These are phyloP conservation scores for Cordylochernes scorpioides DNA, from an alignment of 2,888 invertebrate species.

Conservation along the genomic window DNA sequence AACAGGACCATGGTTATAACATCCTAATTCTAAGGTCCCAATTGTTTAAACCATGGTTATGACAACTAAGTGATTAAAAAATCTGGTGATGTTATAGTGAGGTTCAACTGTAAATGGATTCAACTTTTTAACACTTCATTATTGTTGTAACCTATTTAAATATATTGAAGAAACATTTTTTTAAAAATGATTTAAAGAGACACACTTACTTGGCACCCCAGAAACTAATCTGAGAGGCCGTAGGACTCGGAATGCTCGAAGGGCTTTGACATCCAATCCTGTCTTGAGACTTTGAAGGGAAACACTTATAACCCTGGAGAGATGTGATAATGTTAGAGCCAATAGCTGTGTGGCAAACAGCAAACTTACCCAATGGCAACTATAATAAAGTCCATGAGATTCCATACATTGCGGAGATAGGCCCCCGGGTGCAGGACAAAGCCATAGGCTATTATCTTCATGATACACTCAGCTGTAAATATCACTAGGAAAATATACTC, in stretches of 20 bases:
- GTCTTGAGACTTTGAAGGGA: too few relatives aligned
- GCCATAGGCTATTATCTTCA: slow-evolving; percentile 97
- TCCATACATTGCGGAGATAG: slow-evolving; percentile 96
- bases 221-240: slow-evolving; percentile 90
- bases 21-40: too few relatives aligned
- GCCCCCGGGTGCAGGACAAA: slow-evolving; percentile 89
- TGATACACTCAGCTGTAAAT: slow-evolving; percentile 91
- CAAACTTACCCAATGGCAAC: slow-evolving; percentile 85
- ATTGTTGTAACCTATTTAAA: too few relatives aligned
- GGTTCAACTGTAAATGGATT: too few relatives aligned
- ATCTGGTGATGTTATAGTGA: too few relatives aligned
- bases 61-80: too few relatives aligned
- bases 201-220: slow-evolving; percentile 83
- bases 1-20: too few relatives aligned
- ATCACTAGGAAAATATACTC: slow-evolving; percentile 96
- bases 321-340: too few relatives aligned
- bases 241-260: slow-evolving; percentile 90
- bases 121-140: too few relatives aligned
- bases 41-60: too few relatives aligned
- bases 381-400: slow-evolving; percentile 49
- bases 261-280: slow-evolving; percentile 95
- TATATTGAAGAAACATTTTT: too few relatives aligned
- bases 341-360: background rate
- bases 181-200: background rate
- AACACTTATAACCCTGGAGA: too few relatives aligned